phyloP scores from a whole-genome alignment of 2,113 vertebrate genomes.

The Equus przewalskii region DNA sequence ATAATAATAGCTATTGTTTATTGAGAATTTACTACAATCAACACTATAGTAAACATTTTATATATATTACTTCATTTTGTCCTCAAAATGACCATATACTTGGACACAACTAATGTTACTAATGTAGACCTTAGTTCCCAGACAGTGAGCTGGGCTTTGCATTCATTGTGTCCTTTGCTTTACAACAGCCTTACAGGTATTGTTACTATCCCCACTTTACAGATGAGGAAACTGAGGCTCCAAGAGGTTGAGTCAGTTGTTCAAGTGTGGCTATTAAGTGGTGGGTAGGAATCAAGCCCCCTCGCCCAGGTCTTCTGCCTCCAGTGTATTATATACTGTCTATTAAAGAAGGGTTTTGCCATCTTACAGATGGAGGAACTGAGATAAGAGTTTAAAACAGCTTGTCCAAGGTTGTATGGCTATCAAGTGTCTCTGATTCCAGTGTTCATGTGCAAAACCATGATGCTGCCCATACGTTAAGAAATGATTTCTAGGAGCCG shows the following conservation, averaged over 20 bases:
- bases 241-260: background rate
- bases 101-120: background rate
- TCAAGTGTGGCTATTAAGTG: background rate
- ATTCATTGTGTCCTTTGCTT: background rate
- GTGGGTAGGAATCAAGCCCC: background rate
- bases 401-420: background rate
- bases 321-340: background rate
- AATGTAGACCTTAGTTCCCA: background rate
- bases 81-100: background rate
- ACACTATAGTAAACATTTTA: background rate
- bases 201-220: background rate
- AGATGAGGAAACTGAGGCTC: background rate
- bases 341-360: background rate
- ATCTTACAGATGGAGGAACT: background rate
- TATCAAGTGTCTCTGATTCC: background rate
- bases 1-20: slow-evolving; percentile 31
- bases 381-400: background rate
- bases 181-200: background rate
- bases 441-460: background rate
- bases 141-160: background rate
- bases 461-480: background rate
- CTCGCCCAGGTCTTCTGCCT: background rate
- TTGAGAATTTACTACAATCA: background rate
- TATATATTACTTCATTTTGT: background rate
- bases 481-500: background rate